Conservation (phyloP, 2,888 invertebrate species). For the Ceramica pisi region DNA sequence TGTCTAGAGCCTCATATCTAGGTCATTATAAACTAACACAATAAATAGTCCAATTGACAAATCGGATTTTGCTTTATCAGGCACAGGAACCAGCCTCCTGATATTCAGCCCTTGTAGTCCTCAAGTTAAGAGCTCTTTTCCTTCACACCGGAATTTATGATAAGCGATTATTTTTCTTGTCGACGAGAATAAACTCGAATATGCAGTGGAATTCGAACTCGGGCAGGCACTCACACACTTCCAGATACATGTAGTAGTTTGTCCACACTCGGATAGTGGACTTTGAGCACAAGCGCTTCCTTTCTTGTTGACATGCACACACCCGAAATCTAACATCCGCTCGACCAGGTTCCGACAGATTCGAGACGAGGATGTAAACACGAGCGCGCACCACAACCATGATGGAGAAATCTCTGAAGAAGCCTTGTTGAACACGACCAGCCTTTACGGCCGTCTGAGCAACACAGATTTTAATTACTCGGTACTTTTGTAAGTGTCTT, state of each 20-base stretch:
- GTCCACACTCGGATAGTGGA: constrained; percentile 2
- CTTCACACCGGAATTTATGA: neutral
- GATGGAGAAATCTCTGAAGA: neutral
- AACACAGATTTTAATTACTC: neutral
- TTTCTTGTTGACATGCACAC: constrained; percentile 7
- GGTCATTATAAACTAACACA: neutral
- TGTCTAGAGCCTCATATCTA: no score
- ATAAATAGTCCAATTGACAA: neutral
- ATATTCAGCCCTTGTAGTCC: neutral
- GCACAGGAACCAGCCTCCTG: neutral
- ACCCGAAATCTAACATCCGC: constrained; percentile 2
- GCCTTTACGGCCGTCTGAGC: no score
- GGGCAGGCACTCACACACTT: constrained; percentile 30
- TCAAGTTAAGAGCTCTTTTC: constrained; percentile 13
- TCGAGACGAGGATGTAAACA: constrained; percentile 3
- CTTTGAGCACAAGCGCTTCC: neutral
- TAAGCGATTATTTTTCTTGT: neutral
- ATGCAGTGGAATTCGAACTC: constrained; percentile 16
- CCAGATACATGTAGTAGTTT: constrained; percentile 2
- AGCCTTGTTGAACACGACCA: neutral
- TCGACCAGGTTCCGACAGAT: neutral
- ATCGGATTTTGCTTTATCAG: neutral
- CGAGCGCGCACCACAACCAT: constrained; percentile 18
- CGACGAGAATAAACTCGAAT: constrained; percentile 21
- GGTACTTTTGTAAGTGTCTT: neutral